Base-by-base conservation (phyloP, 2,797 vertebrate genomes). In the Myioborus miniatus region DNA sequence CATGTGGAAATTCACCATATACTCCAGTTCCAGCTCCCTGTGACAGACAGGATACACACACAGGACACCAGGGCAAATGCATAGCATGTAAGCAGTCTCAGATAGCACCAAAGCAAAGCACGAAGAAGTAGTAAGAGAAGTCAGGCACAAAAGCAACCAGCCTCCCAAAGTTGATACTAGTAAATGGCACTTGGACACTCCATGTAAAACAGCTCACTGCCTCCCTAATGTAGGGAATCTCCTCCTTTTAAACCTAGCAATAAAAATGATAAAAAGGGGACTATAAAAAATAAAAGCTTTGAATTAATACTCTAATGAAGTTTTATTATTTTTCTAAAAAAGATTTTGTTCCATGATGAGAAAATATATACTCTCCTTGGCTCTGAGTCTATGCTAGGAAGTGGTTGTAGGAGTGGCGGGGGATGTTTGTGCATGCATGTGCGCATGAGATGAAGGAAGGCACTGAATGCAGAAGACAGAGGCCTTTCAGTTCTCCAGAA, bases 221-320 rank as follows among this genome's bases (percentile, higher is more conserved):
- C 95, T 96, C 94, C 93, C 91, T 95, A 96, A 96, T 96, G 93
- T 90, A 95, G 47, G 95, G 78, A 95, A 79, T 96, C 85, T 89
- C 87, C 87, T 97, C 85, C 92, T 94, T 94, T 97, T 96, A 96
- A 97, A 94, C 76, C 37, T 22, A 82, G 90, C 16, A 36, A 96
- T 96, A 97, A 97, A 97, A 97, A 94, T 93, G 85, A 97, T 97
- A 95, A 94, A 94, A 77, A 94, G 65, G n/a, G 44, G 82, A 80
- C 74, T 71, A 85, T 97, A 96, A 96, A 97, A 97, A 96, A 94
- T 95, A 94, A 97, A 96, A 92, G 53, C 62, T 81, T 56, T 83
- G 76, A 87, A 97, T 97, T 97, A 97, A 97, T 96, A 94, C 85
- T 95, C 92, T 96, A 97, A 97, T 97, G 84, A 97, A 90, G 60